These are phyloP conservation scores for Andrena fulva DNA, from an alignment of 2,888 invertebrate species.

Conservation along the genomic window DNA sequence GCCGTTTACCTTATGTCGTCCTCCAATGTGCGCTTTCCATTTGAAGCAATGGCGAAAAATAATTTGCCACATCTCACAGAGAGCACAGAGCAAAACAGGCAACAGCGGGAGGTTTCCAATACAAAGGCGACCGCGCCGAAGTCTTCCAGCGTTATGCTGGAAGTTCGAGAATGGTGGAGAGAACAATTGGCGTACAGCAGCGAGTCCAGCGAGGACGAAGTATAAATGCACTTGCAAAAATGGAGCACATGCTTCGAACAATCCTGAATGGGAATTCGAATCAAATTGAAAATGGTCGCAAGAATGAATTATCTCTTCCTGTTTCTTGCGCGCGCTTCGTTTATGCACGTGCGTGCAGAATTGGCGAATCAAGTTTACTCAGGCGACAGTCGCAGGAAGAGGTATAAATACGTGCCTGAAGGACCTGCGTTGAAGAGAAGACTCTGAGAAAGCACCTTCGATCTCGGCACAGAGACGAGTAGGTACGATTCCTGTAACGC, in stretches of 20 bases:
- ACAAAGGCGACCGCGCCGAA: conserved; percentile 85
- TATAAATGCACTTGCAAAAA: conserved; percentile 59
- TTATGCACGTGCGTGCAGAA: not conserved
- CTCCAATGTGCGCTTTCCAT: conserved; percentile 27
- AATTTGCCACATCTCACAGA: conserved; percentile 86
- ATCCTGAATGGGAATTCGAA: not conserved
- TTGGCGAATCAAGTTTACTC: not conserved
- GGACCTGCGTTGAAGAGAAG: conserved; percentile 21
- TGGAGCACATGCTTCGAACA: conserved; percentile 30
- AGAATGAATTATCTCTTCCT: not conserved
- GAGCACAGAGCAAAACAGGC: conserved; percentile 83
- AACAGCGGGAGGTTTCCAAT: conserved; percentile 84
- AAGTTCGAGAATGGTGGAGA: conserved; percentile 95
- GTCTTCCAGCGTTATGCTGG: conserved; percentile 87
- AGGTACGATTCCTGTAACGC: conserved; percentile 26
- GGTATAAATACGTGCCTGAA: conserved; percentile 39
- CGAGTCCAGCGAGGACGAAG: conserved; percentile 88
- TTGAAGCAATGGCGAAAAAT: conserved; percentile 85
- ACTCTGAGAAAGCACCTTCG: conserved; percentile 4
- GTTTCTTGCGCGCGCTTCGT: conserved; percentile 8
- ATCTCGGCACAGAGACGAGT: not conserved
- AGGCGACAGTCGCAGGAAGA: not conserved
- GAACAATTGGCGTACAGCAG: conserved; percentile 89
- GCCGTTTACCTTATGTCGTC: not conserved
- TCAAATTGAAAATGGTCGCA: not conserved